Percentiles rank a stretch among this genome's conserved stretches.
Evolutionary conservation across 2,113 vertebrate genomes (phyloP).

Genomic region (Leptobrachium leishanense): DNA sequence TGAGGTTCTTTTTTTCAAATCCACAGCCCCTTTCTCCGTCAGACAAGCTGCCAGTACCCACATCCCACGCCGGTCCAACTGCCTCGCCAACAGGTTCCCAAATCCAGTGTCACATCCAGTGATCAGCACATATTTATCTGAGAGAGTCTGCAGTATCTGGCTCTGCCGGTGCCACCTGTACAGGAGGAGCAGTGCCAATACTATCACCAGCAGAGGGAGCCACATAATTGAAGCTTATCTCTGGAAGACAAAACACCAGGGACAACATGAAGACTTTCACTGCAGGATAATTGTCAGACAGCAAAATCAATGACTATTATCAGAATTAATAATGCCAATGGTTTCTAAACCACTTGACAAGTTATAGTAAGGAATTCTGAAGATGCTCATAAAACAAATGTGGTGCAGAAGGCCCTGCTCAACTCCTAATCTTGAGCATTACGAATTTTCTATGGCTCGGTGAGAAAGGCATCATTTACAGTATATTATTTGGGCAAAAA

Average conservation of each 20-base stretch:
- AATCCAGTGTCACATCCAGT: slow-evolving; percentile 90
- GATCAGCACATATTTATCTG: slow-evolving; percentile 76
- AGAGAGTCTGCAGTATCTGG: slow-evolving; percentile 57
- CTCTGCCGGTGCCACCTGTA: slow-evolving; percentile 61
- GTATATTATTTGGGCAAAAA: too few relatives aligned
- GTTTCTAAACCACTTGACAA: too few relatives aligned
- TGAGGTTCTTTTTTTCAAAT: slow-evolving; percentile 67
- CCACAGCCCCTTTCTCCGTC: slow-evolving; percentile 67
- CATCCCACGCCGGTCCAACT: slow-evolving; percentile 74
- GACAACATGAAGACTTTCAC: too few relatives aligned
- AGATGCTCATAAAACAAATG: too few relatives aligned
- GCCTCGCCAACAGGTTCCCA: slow-evolving; percentile 74
- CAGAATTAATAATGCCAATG: too few relatives aligned
- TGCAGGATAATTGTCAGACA: too few relatives aligned
- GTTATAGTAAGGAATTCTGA: too few relatives aligned
- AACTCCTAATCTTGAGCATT: too few relatives aligned
- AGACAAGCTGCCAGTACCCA: slow-evolving; percentile 78
- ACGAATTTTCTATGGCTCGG: too few relatives aligned
- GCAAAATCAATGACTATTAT: too few relatives aligned
- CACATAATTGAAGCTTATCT: slow-evolving; percentile 19
- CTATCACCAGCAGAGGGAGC: not conserved
- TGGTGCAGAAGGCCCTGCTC: too few relatives aligned
- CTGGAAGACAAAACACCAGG: not conserved
- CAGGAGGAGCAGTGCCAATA: slow-evolving; percentile 54
- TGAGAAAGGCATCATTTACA: too few relatives aligned